Base-by-base conservation (phyloP, 2,888 invertebrate genomes). In the Drosophila fulvimacula region DNA sequence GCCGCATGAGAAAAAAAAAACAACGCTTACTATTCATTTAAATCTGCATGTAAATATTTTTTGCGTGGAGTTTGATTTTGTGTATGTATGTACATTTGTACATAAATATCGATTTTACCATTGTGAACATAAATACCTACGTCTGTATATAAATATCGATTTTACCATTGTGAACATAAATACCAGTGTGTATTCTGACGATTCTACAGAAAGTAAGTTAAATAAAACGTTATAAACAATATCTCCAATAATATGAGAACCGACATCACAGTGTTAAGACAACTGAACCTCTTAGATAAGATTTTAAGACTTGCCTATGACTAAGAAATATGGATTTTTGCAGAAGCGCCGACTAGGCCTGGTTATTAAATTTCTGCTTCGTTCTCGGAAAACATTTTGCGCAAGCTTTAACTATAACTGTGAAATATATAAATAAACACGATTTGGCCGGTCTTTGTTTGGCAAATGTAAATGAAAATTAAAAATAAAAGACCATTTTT, bases 41-140 rank as follows among this genome's bases (percentile, higher is more conserved):
- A 27, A n/a, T 46, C 5, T 48, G 46, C 30, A 48, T 48, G 30
- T 48, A 48, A 48, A 30, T 48, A n/a, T 48, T 11, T 27, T 46
- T 30, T 30, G 46, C 17, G 17, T 48, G 17, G 10, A 30, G 27
- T 48, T 48, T 48, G 27, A 17, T 39, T 51, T 34, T 36, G 51
- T 55, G 41, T 15, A 30, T n/a, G 24, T 24, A 53, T 30, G 41
- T 55, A 55, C 30, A 38, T 36, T 41, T 41, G 15, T 52, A 52
- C n/a, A 39, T 48, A 48, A 48, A 55, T 55, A 55, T 55, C 55
- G 55, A 55, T 55, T 55, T 55, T 55, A 30, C 41, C 39, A 55
- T 17, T 55, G 41, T 55, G 30, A 55, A 55, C 39, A n/a, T 21
- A 51, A 51, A 51, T 36, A 51, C 10, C 15, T 34, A 53, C 17